Evolutionary conservation across 1,140 invertebrate genomes (phyloP), one percentile per base, ranked within the genome.

Genomic region (Glomeris maerens): DNA sequence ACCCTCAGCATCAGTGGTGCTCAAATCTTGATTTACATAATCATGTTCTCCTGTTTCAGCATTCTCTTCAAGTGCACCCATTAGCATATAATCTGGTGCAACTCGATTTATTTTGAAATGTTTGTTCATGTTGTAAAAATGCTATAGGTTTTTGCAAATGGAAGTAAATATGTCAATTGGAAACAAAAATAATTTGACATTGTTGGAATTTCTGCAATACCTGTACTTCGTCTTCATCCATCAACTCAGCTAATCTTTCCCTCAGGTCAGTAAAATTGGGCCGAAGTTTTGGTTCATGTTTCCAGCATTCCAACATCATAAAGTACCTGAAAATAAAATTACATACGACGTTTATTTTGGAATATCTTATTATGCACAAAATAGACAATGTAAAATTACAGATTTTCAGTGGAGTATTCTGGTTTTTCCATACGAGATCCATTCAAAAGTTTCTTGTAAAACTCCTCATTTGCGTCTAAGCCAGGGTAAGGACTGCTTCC

Each of bases 391-490:
- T 7, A 36, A 26, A 68, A 73, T 71, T 71, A 84, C 74, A 91
- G 66, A 48, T 81, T 76, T 47, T 78, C 72, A 36, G 84, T 81
- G 0, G 84, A 78, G 64, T 79, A 86, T 28, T 76, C 66, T 0
- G 91, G 90, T 57, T 80, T 79, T 50, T 88, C 84, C 77, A 94
- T 81, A 50, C 89, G 73, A 59, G 89, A 86, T 39, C 91, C 90
- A 60, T 81, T 78, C 42, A 79, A 74, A 0, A 95, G 66, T 62
- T 79, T 83, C 23, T 78, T 73, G 51, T 81, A 79, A 48, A 89
- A 72, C 58, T 74, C 73, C 52, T 80, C 77, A 56, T 78, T 72
- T 20, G 80, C 78, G 59, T 80, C 77, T 64, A 88, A 80, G 41
- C 65, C 66, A 40, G 50, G 29, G 48, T 60, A 63, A 2, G 61